phyloP scores from a whole-genome alignment of 2,888 invertebrate genomes.

The Lamellibrachia satsuma region DNA sequence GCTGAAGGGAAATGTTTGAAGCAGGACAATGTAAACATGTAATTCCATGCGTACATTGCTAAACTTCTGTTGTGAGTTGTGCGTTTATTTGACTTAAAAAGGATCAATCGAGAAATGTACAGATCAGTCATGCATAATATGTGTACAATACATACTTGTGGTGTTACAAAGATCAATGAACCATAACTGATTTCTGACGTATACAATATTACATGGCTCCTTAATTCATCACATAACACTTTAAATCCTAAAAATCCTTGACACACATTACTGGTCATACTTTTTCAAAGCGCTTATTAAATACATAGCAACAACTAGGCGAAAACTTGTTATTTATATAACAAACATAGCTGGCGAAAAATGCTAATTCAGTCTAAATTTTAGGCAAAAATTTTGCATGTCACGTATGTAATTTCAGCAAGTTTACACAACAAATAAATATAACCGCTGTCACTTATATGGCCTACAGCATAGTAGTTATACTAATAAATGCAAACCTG shows the following conservation, averaged over 20 bases:
- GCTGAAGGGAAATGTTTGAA: neutral
- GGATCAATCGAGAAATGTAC: neutral
- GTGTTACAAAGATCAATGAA: neutral
- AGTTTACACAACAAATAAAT: neutral
- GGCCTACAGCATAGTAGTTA: neutral
- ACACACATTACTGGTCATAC: neutral
- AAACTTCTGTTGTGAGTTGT: no score
- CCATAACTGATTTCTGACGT: neutral
- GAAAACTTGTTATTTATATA: neutral
- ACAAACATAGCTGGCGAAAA: neutral
- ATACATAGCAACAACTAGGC: neutral
- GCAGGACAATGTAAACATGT: neutral
- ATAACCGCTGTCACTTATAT: neutral
- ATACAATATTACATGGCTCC: neutral
- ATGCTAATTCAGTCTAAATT: neutral
- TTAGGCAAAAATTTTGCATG: neutral
- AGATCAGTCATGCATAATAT: neutral
- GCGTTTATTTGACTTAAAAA: no score
- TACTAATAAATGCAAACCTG: neutral
- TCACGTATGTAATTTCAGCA: neutral
- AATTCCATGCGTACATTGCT: neutral
- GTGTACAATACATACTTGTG: neutral
- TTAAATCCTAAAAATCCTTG: neutral
- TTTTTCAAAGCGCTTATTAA: neutral
- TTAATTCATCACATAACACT: neutral